These are phyloP conservation scores for Himalopsyche kuldschensis DNA, from an alignment of 2,888 invertebrate genomes.

Conservation along the genomic window DNA sequence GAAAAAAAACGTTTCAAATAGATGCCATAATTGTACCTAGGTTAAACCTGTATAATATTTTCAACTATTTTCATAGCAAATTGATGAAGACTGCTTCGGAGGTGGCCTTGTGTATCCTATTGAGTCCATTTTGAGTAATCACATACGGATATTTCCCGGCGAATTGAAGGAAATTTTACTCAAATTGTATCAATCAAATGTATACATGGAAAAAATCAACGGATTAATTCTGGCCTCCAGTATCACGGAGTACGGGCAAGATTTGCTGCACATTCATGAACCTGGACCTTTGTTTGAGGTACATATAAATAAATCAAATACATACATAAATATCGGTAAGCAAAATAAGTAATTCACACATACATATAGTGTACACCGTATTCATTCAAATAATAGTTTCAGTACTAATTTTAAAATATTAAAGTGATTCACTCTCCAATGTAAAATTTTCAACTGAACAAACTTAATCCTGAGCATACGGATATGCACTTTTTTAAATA, in stretches of 20 bases:
- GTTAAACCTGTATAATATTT: background rate
- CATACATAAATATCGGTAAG: too few species aligned
- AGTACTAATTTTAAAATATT: too few species aligned
- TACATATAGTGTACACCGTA: too few species aligned
- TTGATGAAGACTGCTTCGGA: background rate
- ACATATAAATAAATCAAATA: background rate
- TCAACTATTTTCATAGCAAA: background rate
- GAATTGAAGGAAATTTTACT: background rate
- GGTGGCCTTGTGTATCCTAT: background rate
- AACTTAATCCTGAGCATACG: too few species aligned
- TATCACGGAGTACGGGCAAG: background rate
- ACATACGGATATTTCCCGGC: background rate
- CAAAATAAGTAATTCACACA: too few species aligned
- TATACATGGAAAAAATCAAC: background rate
- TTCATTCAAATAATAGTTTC: too few species aligned
- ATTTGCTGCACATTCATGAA: background rate
- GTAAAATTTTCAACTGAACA: too few species aligned
- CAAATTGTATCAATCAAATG: background rate
- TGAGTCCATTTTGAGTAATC: background rate
- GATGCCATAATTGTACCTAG: too few species aligned
- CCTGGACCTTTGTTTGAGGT: background rate
- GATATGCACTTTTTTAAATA: too few species aligned
- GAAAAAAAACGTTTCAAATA: too few species aligned
- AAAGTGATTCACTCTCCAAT: too few species aligned
- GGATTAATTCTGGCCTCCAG: background rate